Percentiles rank a stretch among this genome's conserved stretches.
These are phyloP conservation scores for Drosophila kohkoa DNA, from an alignment of 1,140 invertebrate species.

Conservation along the genomic window DNA sequence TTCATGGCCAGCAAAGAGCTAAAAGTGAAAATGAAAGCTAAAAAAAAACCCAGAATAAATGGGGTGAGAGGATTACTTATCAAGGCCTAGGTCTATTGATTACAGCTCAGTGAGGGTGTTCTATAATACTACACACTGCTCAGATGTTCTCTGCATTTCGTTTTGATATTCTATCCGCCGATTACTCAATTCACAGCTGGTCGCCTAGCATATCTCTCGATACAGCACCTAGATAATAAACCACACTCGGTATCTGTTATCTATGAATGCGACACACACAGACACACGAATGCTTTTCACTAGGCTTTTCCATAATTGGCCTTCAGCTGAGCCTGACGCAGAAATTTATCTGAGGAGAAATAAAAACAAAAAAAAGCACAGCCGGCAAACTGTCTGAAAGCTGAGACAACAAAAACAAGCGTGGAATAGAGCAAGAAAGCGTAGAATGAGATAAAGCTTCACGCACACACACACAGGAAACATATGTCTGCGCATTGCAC, in stretches of 20 bases:
- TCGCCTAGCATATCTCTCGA: not conserved
- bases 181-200: constrained; percentile 6
- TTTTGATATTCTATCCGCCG: constrained; percentile 16
- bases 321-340: constrained; percentile 17
- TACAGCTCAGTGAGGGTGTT: constrained; percentile 24
- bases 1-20: constrained; percentile 20
- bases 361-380: constrained; percentile 28
- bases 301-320: constrained; percentile 16
- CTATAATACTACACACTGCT: constrained; percentile 1
- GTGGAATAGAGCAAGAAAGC: constrained; percentile 33
- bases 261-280: not conserved
- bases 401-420: constrained; percentile 42
- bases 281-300: not conserved
- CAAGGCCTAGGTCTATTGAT: constrained; percentile 46
- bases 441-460: constrained; percentile 48
- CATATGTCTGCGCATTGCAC: not conserved
- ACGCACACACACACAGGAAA: not conserved
- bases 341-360: constrained; percentile 23
- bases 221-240: constrained; percentile 11
- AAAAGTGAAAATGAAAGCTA: constrained; percentile 32
- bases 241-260: constrained; percentile 19
- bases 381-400: constrained; percentile 25
- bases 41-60: constrained; percentile 13
- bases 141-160: constrained; percentile 13
- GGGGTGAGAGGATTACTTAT: constrained; percentile 26